Evolutionary conservation across 2,888 invertebrate species (phyloP).

Genomic region (Antheraea assamensis): DNA sequence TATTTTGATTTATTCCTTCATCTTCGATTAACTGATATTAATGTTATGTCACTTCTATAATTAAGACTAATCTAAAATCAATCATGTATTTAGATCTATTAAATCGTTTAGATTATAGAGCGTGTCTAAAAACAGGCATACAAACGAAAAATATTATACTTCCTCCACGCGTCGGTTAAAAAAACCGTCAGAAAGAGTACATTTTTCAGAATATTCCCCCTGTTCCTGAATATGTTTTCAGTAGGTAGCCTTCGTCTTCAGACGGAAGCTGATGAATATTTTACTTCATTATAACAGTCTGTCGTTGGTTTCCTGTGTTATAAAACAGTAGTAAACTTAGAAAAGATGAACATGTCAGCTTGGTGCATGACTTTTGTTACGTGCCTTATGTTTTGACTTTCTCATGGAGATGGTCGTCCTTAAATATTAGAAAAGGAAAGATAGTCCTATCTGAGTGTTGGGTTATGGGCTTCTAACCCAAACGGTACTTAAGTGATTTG

Average conservation of each 20-base stretch:
- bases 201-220: conserved; percentile 45
- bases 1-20: too few species aligned
- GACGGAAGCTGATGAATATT: conserved; percentile 77
- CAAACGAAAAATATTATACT: neutral
- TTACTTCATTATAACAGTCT: conserved; percentile 77
- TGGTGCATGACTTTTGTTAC: neutral
- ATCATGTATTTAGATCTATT: too few species aligned
- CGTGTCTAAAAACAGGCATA: too few species aligned
- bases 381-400: neutral
- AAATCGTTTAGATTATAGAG: too few species aligned
- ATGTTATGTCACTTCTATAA: too few species aligned
- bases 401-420: neutral
- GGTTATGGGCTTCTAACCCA: too few species aligned
- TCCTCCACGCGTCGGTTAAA: neutral
- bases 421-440: too few species aligned
- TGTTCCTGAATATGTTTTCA: conserved; percentile 48
- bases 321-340: conserved; percentile 14
- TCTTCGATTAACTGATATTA: too few species aligned
- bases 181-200: neutral
- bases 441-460: too few species aligned
- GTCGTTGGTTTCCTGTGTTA: conserved; percentile 33
- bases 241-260: conserved; percentile 61
- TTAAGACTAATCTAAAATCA: too few species aligned
- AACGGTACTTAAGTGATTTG: too few species aligned
- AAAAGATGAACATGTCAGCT: conserved; percentile 1